Evolutionary conservation across 2,113 vertebrate species (phyloP).

Genomic region (Leuciscus idus): DNA sequence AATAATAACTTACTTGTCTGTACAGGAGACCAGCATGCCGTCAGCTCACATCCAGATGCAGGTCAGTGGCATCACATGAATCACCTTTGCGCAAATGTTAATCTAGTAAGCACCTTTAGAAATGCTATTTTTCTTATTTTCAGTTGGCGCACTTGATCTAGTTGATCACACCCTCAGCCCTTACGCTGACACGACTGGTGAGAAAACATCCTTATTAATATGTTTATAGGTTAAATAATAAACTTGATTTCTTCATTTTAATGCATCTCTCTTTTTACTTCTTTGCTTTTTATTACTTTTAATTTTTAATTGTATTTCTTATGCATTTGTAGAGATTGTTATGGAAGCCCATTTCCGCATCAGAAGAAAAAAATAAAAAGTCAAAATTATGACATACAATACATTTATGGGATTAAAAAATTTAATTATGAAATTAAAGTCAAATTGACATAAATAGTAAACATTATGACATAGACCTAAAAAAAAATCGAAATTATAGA

Average conservation of each 20-base stretch:
- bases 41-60: slow-evolving; percentile 33
- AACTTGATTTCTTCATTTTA: not conserved
- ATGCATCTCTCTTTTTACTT: not conserved
- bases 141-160: slow-evolving; percentile 37
- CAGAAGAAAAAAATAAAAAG: too few relatives aligned
- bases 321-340: too few relatives aligned
- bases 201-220: not conserved
- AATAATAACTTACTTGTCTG: not conserved
- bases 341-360: too few relatives aligned
- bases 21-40: slow-evolving; percentile 41
- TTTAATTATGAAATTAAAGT: too few relatives aligned
- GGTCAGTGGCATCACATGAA: slow-evolving; percentile 31
- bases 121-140: slow-evolving; percentile 21
- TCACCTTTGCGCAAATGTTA: not conserved
- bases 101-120: not conserved
- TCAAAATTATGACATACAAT: too few relatives aligned
- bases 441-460: too few relatives aligned
- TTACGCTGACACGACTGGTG: slow-evolving; percentile 52
- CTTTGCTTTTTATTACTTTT: not conserved
- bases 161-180: slow-evolving; percentile 50
- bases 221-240: not conserved
- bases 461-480: too few relatives aligned
- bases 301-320: too few relatives aligned
- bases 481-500: too few relatives aligned
- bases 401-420: too few relatives aligned